phyloP scores from a whole-genome alignment of 2,113 vertebrate genomes.

The Serranochromis macrocephalus region DNA sequence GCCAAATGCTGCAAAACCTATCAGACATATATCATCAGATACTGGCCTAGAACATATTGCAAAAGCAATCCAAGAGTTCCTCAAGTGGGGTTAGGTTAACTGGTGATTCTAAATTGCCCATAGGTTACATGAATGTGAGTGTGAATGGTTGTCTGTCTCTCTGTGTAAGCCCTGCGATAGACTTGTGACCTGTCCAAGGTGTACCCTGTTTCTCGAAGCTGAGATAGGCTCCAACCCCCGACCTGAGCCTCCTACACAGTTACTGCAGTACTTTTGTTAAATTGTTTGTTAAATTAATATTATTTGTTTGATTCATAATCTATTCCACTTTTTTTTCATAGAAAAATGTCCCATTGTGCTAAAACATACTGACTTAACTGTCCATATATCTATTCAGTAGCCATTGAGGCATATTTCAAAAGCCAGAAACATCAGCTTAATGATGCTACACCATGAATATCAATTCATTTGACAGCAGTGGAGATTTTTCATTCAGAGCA shows the following conservation, averaged over 20 bases:
- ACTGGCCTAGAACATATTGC: background rate
- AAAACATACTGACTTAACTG: background rate
- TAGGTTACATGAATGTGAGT: background rate
- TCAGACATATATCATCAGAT: background rate
- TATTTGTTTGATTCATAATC: background rate
- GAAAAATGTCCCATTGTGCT: background rate
- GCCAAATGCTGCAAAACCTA: background rate
- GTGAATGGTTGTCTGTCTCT: background rate
- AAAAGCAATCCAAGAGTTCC: background rate
- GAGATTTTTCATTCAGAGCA: background rate
- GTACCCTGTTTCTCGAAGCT: background rate
- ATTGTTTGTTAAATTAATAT: background rate
- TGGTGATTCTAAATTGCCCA: background rate
- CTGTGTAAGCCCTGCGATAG: accelerated
- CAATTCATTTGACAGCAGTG: background rate
- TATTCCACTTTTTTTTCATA: background rate
- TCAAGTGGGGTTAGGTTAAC: background rate
- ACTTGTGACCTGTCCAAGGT: background rate
- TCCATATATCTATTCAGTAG: background rate
- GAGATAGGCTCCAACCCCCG: background rate
- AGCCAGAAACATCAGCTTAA: background rate
- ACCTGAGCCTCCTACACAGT: background rate
- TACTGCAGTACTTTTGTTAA: background rate
- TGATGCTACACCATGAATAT: background rate
- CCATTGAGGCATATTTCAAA: background rate